phyloP scores from a whole-genome alignment of 2,888 invertebrate genomes.

The Diogma glabrata region DNA sequence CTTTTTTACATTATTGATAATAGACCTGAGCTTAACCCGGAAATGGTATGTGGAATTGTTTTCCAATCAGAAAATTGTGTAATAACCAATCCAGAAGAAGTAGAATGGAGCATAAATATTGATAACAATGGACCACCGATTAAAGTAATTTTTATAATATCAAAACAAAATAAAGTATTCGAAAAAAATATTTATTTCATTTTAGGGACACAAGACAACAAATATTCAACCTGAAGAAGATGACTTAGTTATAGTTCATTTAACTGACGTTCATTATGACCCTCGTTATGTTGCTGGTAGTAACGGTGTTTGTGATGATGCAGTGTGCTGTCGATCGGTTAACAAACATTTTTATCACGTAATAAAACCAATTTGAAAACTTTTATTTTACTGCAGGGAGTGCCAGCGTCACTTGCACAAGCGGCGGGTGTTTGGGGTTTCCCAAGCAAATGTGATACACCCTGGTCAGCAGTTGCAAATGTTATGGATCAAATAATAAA shows the following conservation, averaged over 20 bases:
- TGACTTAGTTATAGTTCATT: slow-evolving; percentile 26
- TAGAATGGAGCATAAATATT: slow-evolving; percentile 27
- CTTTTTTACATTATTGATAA: slow-evolving; percentile 48
- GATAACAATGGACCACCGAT: slow-evolving; percentile 16
- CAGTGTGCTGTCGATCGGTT: slow-evolving; percentile 59
- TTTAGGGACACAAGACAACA: too few species aligned
- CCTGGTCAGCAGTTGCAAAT: slow-evolving; percentile 55
- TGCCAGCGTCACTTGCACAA: slow-evolving; percentile 15
- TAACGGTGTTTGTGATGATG: slow-evolving; percentile 59
- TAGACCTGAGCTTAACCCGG: slow-evolving; percentile 40
- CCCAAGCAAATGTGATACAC: slow-evolving; percentile 64
- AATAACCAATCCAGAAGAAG: slow-evolving; percentile 20
- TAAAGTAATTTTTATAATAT: too few species aligned
- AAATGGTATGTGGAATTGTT: slow-evolving; percentile 33
- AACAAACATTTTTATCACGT: too few species aligned
- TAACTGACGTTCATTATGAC: slow-evolving; percentile 61
- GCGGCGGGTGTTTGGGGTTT: slow-evolving; percentile 73
- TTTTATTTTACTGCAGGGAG: too few species aligned
- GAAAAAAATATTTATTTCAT: too few species aligned
- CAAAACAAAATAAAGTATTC: too few species aligned
- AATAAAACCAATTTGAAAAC: too few species aligned
- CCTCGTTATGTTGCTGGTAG: slow-evolving; percentile 54
- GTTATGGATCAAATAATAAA: slow-evolving; percentile 48
- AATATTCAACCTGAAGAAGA: slow-evolving; percentile 14
- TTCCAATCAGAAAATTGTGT: slow-evolving; percentile 27